A percentile compares a stretch with the other conserved stretches of the same genome.
Conservation (phyloP, 2,797 vertebrate genomes). For the Clarias platycephalus region DNA sequence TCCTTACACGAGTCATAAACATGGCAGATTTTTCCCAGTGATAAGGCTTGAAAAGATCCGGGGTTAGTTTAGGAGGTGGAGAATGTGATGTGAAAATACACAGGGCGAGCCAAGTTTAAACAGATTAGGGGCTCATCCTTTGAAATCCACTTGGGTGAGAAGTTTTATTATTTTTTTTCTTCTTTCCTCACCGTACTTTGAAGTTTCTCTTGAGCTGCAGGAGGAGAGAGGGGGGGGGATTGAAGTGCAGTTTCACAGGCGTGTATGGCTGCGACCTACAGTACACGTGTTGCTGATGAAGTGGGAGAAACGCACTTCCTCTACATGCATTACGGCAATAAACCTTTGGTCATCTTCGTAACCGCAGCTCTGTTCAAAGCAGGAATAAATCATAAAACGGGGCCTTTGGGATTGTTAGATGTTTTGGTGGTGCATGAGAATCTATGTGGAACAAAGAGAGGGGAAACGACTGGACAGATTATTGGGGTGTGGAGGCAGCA, state of each 20-base stretch:
- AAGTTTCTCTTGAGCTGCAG: slow-evolving; percentile 62
- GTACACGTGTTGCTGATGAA: slow-evolving; percentile 67
- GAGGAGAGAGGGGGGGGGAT: slow-evolving; percentile 50
- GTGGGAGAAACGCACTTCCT: slow-evolving; percentile 47
- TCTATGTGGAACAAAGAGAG: slow-evolving; percentile 14
- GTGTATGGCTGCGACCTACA: slow-evolving; percentile 56
- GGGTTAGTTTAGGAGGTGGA: slow-evolving; percentile 27
- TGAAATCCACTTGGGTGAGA: slow-evolving; percentile 69
- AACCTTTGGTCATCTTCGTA: slow-evolving; percentile 56
- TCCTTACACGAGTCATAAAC: slow-evolving; percentile 9
- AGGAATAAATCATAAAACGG: slow-evolving; percentile 62
- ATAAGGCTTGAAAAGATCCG: slow-evolving; percentile 51
- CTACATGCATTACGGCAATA: slow-evolving; percentile 64
- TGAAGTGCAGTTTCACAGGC: slow-evolving; percentile 59
- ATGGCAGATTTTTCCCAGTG: slow-evolving; percentile 32
- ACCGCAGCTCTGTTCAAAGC: slow-evolving; percentile 53
- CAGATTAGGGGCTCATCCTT: slow-evolving; percentile 76
- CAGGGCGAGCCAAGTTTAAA: slow-evolving; percentile 75
- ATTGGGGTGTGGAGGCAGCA: slow-evolving; percentile 42
- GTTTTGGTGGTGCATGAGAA: slow-evolving; percentile 48
- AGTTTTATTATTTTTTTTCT: background rate
- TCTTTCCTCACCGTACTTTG: slow-evolving; percentile 58
- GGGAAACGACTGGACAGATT: slow-evolving; percentile 16
- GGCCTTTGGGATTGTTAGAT: slow-evolving; percentile 31
- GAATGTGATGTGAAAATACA: slow-evolving; percentile 64